Percentiles rank a stretch among this genome's conserved stretches.
These are phyloP conservation scores for Pandemis heparana DNA, from an alignment of 2,888 invertebrate genomes.

Conservation along the genomic window DNA sequence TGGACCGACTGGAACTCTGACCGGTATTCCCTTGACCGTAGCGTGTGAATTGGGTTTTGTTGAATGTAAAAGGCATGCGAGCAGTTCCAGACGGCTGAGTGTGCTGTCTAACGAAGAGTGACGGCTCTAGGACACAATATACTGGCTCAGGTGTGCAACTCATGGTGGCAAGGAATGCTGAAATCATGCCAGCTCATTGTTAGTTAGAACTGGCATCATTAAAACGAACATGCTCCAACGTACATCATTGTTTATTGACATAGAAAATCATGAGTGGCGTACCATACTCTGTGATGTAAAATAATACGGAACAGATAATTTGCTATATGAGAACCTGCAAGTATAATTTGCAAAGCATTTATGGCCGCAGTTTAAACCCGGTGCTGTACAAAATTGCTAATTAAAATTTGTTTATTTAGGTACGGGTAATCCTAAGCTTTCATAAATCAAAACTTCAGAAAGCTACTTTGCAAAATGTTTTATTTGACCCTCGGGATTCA, in stretches of 20 bases:
- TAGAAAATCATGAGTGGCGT: slow-evolving; percentile 18
- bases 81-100: slow-evolving; percentile 58
- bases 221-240: slow-evolving; percentile 27
- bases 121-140: slow-evolving; percentile 68
- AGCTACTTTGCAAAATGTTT: slow-evolving; percentile 17
- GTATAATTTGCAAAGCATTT: slow-evolving; percentile 26
- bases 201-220: slow-evolving; percentile 28
- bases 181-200: slow-evolving; percentile 42
- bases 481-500: slow-evolving; percentile 33
- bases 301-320: slow-evolving; percentile 10
- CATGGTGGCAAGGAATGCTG: slow-evolving; percentile 54
- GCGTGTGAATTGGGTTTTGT: slow-evolving; percentile 47
- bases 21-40: slow-evolving; percentile 50
- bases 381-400: slow-evolving; percentile 22
- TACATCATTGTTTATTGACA: slow-evolving; percentile 19
- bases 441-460: slow-evolving; percentile 40
- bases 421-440: slow-evolving; percentile 33
- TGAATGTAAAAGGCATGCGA: slow-evolving; percentile 49
- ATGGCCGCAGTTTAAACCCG: slow-evolving; percentile 8
- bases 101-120: slow-evolving; percentile 63
- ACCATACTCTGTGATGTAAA: neutral
- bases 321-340: neutral
- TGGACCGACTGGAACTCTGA: slow-evolving; percentile 44
- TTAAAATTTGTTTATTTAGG: slow-evolving; percentile 41
- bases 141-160: slow-evolving; percentile 63